phyloP scores from a whole-genome alignment of 2,797 vertebrate species.

The Adrianichthys oophorus region DNA sequence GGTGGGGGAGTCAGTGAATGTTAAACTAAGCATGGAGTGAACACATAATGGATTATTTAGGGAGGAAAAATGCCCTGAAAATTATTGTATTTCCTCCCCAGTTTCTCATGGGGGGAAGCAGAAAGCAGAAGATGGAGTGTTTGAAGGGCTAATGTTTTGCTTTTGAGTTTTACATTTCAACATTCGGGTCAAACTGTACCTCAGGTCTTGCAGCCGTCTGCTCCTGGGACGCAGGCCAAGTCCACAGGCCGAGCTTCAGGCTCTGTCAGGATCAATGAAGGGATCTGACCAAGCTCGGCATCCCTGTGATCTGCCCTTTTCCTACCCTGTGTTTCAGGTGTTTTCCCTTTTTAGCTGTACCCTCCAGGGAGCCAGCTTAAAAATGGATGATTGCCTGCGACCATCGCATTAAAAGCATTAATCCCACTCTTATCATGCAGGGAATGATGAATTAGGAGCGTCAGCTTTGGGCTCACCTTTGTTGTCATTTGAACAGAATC shows the following conservation, averaged over 20 bases:
- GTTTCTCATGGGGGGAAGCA: slow-evolving; percentile 10
- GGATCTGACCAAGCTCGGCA: slow-evolving; percentile 39
- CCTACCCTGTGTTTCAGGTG: slow-evolving; percentile 72
- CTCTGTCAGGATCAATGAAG: slow-evolving; percentile 48
- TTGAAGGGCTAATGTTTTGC: slow-evolving; percentile 29
- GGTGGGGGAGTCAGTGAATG: slow-evolving; percentile 60
- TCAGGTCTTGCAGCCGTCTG: slow-evolving; percentile 80
- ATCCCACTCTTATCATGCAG: slow-evolving; percentile 81
- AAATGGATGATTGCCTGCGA: slow-evolving; percentile 80
- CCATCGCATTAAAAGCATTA: slow-evolving; percentile 80
- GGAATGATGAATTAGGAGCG: slow-evolving; percentile 80
- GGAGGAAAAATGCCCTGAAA: slow-evolving; percentile 62
- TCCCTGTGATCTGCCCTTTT: slow-evolving; percentile 55
- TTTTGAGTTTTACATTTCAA: slow-evolving; percentile 62
- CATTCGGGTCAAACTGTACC: slow-evolving; percentile 81
- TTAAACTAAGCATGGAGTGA: slow-evolving; percentile 75
- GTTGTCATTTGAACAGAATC: slow-evolving; percentile 83
- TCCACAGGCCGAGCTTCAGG: slow-evolving; percentile 66
- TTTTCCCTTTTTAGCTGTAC: slow-evolving; percentile 74
- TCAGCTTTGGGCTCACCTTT: slow-evolving; percentile 79
- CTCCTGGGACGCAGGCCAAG: slow-evolving; percentile 71
- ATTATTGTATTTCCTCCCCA: slow-evolving; percentile 40
- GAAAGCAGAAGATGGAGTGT: slow-evolving; percentile 24
- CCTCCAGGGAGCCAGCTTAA: slow-evolving; percentile 70
- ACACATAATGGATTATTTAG: slow-evolving; percentile 73